A percentile compares a stretch with the other conserved stretches of the same genome.
Evolutionary conservation across 2,888 invertebrate species (phyloP).

Genomic region (Oscheius sp.): DNA sequence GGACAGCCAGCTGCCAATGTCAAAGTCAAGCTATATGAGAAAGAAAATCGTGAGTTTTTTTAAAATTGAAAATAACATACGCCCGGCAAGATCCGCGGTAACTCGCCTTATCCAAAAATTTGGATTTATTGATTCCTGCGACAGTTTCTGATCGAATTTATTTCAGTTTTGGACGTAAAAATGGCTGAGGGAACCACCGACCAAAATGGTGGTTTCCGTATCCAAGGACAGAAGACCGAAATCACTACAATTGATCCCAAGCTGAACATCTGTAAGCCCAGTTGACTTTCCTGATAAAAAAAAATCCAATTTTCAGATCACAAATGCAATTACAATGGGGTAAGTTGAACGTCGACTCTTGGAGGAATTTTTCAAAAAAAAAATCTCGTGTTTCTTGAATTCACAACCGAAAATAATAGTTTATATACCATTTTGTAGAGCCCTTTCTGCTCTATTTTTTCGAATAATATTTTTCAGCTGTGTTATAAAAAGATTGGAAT

Average conservation of each 20-base stretch:
- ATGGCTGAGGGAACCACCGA: constrained; percentile 48
- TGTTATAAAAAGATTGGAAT: constrained; percentile 63
- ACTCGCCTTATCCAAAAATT: no score
- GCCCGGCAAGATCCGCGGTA: no score
- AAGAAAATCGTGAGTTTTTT: constrained; percentile 47
- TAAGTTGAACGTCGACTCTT: constrained; percentile 7
- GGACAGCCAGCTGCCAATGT: constrained; percentile 52
- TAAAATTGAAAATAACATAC: no score
- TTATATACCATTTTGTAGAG: no score
- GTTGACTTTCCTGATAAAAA: background rate
- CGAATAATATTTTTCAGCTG: constrained; percentile 19
- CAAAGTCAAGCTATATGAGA: constrained; percentile 59
- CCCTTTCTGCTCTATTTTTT: no score
- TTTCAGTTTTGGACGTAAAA: constrained; percentile 52
- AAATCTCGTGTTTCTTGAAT: no score
- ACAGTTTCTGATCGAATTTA: no score
- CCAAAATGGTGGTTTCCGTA: constrained; percentile 50
- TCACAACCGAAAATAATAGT: no score
- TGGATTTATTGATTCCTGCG: no score
- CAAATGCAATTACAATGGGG: constrained; percentile 56
- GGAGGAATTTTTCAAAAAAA: no score
- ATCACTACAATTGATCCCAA: constrained; percentile 56
- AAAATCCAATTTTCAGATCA: constrained; percentile 35
- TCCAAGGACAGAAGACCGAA: constrained; percentile 54
- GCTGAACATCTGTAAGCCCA: constrained; percentile 18